A percentile compares a stretch with the other conserved stretches of the same genome.
phyloP scores from a whole-genome alignment of 2,888 invertebrate species.

The Lasioglossum lativentre region DNA sequence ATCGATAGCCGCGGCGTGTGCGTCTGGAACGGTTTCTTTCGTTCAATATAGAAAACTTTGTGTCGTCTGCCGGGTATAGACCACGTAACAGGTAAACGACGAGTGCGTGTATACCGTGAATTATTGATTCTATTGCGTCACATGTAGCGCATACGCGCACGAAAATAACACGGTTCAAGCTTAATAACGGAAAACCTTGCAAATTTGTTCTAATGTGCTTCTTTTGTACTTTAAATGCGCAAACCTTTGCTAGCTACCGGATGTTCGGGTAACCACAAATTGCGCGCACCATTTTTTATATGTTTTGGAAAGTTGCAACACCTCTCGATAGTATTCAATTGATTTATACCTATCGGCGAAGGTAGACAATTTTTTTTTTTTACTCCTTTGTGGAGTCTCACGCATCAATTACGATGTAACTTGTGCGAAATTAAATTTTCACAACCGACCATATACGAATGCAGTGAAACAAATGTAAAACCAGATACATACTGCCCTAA shows the following conservation, averaged over 20 bases:
- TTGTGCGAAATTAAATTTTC: not conserved
- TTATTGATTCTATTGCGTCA: not conserved
- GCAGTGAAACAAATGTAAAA: too few relatives aligned
- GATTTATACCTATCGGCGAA: too few relatives aligned
- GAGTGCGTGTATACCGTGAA: slow-evolving; percentile 1
- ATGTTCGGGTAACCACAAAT: not conserved
- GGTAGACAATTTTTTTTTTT: not conserved
- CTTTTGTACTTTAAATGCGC: not conserved
- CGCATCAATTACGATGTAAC: too few relatives aligned
- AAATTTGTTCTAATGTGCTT: not conserved
- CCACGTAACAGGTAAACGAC: slow-evolving; percentile 5
- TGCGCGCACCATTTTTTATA: not conserved
- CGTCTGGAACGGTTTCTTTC: slow-evolving; percentile 41
- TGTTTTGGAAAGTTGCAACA: not conserved
- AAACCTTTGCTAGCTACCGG: not conserved
- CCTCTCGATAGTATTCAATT: not conserved
- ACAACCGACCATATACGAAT: too few relatives aligned
- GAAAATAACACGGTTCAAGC: not conserved
- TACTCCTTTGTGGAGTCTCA: not conserved
- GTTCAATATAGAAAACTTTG: slow-evolving; percentile 30
- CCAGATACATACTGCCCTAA: too few relatives aligned
- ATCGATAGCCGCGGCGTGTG: slow-evolving; percentile 40
- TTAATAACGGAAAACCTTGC: not conserved
- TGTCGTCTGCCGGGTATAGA: not conserved
- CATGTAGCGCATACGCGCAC: not conserved